phyloP scores from a whole-genome alignment of 2,797 vertebrate species.

The Pyrocephalus nanus region DNA sequence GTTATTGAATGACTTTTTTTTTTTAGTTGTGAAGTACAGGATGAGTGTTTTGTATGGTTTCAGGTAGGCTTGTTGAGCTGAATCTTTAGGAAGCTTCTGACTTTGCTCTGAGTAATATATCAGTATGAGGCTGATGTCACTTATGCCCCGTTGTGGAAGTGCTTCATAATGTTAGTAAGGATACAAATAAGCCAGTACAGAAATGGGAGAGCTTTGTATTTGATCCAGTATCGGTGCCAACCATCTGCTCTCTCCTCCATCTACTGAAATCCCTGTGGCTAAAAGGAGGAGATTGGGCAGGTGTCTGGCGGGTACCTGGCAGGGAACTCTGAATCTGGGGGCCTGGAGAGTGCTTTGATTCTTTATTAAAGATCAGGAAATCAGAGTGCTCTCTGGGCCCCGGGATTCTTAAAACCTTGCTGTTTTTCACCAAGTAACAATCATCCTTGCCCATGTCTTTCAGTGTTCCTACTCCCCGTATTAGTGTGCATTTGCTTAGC shows the following conservation, averaged over 20 bases:
- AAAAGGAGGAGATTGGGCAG: neutral
- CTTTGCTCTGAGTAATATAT: neutral
- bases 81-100: neutral
- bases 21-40: neutral
- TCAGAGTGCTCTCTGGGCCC: neutral
- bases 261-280: neutral
- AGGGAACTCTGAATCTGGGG: neutral
- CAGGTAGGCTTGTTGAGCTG: neutral
- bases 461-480: neutral
- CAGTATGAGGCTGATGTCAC: neutral
- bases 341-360: neutral
- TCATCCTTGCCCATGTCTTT: neutral
- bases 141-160: neutral
- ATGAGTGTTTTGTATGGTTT: neutral
- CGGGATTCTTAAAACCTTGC: neutral
- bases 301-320: neutral
- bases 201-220: neutral
- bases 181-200: neutral
- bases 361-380: neutral
- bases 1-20: neutral
- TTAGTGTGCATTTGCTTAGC: neutral
- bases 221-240: neutral
- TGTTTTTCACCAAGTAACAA: neutral
- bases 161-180: neutral
- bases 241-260: neutral